Evolutionary conservation across 2,888 invertebrate genomes (phyloP).

Genomic region (Busseola fusca): DNA sequence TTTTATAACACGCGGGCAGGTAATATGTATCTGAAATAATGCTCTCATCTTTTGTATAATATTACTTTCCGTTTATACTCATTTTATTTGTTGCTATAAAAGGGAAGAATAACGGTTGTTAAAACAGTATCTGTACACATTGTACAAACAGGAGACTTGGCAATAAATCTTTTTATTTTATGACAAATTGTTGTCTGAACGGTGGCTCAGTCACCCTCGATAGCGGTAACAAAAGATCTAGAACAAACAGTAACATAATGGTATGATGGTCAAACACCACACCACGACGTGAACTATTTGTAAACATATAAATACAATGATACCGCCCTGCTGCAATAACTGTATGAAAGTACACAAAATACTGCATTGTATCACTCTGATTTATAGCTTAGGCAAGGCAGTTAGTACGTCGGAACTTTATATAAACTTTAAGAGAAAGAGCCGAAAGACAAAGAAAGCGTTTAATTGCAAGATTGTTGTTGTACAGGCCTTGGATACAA

Average conservation of each 20-base stretch:
- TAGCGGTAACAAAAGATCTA: constrained; percentile 79
- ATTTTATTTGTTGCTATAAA: constrained; percentile 87
- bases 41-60: constrained; percentile 80
- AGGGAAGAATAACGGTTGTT: constrained; percentile 85
- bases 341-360: constrained; percentile 81
- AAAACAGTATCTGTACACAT: constrained; percentile 80
- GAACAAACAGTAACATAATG: constrained; percentile 87
- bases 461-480: constrained; percentile 42
- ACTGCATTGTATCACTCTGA: constrained; percentile 75
- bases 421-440: constrained; percentile 40
- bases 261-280: constrained; percentile 82
- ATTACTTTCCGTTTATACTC: constrained; percentile 83
- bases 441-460: constrained; percentile 58
- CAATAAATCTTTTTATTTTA: constrained; percentile 89
- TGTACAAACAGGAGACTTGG: constrained; percentile 76
- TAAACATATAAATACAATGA: constrained; percentile 82
- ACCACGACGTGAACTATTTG: constrained; percentile 78
- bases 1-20: constrained; percentile 71
- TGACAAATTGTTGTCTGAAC: constrained; percentile 87
- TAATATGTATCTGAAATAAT: constrained; percentile 78
- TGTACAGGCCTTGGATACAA: constrained; percentile 24
- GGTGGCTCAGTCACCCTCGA: constrained; percentile 74
- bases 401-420: constrained; percentile 44
- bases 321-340: constrained; percentile 76
- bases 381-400: constrained; percentile 78